phyloP scores from a whole-genome alignment of 2,888 invertebrate species.

The Pachydiplax longipennis region DNA sequence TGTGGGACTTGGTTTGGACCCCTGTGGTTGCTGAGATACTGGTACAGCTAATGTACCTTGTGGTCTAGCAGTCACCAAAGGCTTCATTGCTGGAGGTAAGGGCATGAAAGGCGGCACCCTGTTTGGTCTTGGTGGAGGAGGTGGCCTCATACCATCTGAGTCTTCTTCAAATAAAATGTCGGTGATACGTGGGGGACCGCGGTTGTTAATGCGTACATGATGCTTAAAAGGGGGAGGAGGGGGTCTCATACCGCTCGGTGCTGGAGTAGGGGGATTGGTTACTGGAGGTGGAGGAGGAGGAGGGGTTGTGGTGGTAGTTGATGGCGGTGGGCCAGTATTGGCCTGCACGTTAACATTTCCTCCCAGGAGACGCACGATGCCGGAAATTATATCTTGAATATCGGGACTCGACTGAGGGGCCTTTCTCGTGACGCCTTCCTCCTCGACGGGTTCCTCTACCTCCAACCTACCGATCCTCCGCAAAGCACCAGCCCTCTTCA shows the following conservation, averaged over 20 bases:
- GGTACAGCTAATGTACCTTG: conserved; percentile 59
- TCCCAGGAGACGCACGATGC: conserved; percentile 85
- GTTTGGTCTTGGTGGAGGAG: conserved; percentile 57
- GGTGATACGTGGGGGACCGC: conserved; percentile 86
- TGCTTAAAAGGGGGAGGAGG: background rate
- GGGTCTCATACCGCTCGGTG: background rate
- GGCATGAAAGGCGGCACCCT: conserved; percentile 59
- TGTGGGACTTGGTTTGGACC: background rate
- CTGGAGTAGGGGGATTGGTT: conserved; percentile 51
- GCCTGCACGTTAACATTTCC: conserved; percentile 88
- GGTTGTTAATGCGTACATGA: conserved; percentile 76
- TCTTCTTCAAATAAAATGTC: conserved; percentile 66
- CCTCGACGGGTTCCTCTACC: conserved; percentile 46
- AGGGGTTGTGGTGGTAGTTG: conserved; percentile 51
- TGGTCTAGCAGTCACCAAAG: conserved; percentile 55
- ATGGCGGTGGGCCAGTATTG: conserved; percentile 66
- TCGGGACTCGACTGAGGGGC: conserved; percentile 63
- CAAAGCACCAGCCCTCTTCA: conserved; percentile 56
- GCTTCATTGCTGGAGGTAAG: background rate
- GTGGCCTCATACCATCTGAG: conserved; percentile 73
- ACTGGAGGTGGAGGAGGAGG: conserved; percentile 70
- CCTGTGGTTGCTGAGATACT: conserved; percentile 57
- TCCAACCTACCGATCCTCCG: conserved; percentile 48
- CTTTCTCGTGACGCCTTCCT: conserved; percentile 9
- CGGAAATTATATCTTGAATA: conserved; percentile 85